These are phyloP conservation scores for Pycnonotus jocosus DNA, from an alignment of 2,113 vertebrate genomes.

Conservation along the genomic window DNA sequence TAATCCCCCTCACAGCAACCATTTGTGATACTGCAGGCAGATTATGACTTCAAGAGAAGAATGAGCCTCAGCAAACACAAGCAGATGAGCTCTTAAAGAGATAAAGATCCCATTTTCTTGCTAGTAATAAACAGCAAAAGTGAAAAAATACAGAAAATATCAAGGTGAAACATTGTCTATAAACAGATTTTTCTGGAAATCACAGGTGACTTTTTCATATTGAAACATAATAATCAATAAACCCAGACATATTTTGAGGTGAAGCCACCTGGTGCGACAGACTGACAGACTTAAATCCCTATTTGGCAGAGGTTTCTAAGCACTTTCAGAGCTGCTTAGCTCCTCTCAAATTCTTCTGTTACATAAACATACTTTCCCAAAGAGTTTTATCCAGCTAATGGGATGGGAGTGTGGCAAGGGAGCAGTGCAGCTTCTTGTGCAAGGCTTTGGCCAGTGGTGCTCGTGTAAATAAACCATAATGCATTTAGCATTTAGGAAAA, in stretches of 20 bases:
- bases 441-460: background rate
- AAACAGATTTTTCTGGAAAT: background rate
- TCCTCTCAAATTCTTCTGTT: slow-evolving; percentile 46
- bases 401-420: background rate
- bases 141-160: background rate
- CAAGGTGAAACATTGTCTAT: background rate
- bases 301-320: slow-evolving; percentile 32
- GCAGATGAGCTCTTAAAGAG: slow-evolving; percentile 59
- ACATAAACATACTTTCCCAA: slow-evolving; percentile 38
- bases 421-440: too few species aligned
- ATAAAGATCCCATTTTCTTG: slow-evolving; percentile 31
- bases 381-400: slow-evolving; percentile 37
- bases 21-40: slow-evolving; percentile 41
- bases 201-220: background rate
- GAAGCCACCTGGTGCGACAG: background rate
- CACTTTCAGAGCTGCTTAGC: slow-evolving; percentile 55
- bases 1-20: slow-evolving; percentile 43
- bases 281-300: slow-evolving; percentile 37
- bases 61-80: slow-evolving; percentile 26
- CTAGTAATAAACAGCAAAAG: background rate
- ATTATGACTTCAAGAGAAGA: slow-evolving; percentile 56
- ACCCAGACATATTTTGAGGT: background rate
- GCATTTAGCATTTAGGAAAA: background rate
- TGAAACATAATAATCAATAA: background rate
- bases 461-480: background rate